phyloP scores from a whole-genome alignment of 1,140 invertebrate genomes.

The Aphelinus certus region DNA sequence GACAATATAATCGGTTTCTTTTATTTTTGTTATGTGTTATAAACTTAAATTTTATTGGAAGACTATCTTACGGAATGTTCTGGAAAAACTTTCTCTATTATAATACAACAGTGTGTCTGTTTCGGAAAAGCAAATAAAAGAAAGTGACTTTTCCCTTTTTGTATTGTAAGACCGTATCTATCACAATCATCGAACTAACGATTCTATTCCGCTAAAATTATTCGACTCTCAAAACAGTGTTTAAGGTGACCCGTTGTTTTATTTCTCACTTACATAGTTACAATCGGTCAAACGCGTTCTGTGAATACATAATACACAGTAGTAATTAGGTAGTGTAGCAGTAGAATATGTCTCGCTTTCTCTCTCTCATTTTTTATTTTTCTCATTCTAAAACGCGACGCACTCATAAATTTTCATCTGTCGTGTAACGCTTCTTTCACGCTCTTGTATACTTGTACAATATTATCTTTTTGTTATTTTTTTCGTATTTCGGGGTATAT shows the following conservation, averaged over 20 bases:
- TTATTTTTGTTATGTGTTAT: background rate
- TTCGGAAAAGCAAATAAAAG: slow-evolving; percentile 18
- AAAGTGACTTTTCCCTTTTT: slow-evolving; percentile 3
- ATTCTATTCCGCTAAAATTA: background rate
- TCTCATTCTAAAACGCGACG: slow-evolving; percentile 38
- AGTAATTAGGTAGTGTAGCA: slow-evolving; percentile 33
- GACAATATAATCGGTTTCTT: background rate
- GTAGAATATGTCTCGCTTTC: slow-evolving; percentile 38
- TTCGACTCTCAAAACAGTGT: slow-evolving; percentile 1
- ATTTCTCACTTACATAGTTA: slow-evolving; percentile 37
- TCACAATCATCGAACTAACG: slow-evolving; percentile 20
- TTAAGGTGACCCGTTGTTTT: slow-evolving; percentile 34
- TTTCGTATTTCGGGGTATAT: slow-evolving; percentile 49
- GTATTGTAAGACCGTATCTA: slow-evolving; percentile 2
- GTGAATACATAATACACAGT: slow-evolving; percentile 33
- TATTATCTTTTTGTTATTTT: slow-evolving; percentile 31
- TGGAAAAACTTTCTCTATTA: slow-evolving; percentile 32
- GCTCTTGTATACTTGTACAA: slow-evolving; percentile 49
- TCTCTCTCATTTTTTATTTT: slow-evolving; percentile 34
- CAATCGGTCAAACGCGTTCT: slow-evolving; percentile 36
- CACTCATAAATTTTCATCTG: slow-evolving; percentile 2
- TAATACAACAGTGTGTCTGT: background rate
- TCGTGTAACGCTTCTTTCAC: slow-evolving; percentile 36
- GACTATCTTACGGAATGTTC: slow-evolving; percentile 42
- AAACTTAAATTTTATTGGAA: slow-evolving; percentile 43